Conservation (phyloP, 2,888 invertebrate genomes). For the Chamaedrilus cognettii region DNA sequence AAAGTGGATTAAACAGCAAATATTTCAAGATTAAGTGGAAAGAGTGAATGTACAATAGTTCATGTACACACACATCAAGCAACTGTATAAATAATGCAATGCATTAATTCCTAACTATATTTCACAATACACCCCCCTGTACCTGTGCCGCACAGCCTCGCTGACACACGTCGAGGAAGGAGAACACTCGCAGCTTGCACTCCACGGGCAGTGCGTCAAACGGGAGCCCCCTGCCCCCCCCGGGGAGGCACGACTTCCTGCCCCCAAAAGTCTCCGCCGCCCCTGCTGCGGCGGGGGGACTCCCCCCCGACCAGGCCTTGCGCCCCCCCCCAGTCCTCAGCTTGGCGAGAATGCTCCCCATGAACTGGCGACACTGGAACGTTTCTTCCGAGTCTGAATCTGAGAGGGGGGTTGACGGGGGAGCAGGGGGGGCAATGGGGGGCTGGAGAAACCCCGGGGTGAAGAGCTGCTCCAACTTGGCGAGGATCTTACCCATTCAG, state of each 20-base stretch:
- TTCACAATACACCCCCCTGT: too few relatives aligned
- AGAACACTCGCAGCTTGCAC: neutral
- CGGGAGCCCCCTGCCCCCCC: neutral
- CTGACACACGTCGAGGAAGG: slow-evolving; percentile 1
- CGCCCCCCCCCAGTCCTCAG: neutral
- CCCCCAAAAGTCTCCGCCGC: neutral
- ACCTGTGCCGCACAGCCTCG: neutral
- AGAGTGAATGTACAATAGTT: too few relatives aligned
- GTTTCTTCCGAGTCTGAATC: neutral
- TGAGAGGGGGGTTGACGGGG: neutral
- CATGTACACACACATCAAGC: too few relatives aligned
- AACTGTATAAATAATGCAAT: too few relatives aligned
- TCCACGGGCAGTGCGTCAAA: neutral
- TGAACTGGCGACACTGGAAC: neutral
- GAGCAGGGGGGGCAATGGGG: neutral
- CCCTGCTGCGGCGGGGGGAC: neutral
- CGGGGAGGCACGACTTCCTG: neutral
- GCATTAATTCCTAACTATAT: too few relatives aligned
- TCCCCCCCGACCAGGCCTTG: neutral
- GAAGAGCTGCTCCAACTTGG: slow-evolving; percentile 13
- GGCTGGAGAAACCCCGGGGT: slow-evolving; percentile 4
- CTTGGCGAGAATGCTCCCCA: neutral
- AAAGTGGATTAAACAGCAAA: too few relatives aligned
- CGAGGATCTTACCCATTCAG: slow-evolving; percentile 16
- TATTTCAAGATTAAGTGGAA: too few relatives aligned